Evolutionary conservation across 2,113 vertebrate genomes (phyloP).

Genomic region (Hemibagrus wyckioides): DNA sequence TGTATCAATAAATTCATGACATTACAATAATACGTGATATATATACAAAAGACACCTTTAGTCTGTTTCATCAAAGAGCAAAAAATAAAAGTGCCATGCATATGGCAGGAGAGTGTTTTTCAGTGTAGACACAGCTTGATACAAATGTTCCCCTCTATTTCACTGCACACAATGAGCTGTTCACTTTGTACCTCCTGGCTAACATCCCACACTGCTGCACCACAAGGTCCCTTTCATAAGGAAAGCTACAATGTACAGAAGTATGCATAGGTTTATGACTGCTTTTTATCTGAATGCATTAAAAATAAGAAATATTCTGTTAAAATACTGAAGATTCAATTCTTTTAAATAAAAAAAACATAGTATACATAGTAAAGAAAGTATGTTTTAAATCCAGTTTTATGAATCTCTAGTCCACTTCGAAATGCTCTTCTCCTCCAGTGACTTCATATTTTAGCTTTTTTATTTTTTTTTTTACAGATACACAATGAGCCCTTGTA

Average conservation of each 20-base stretch:
- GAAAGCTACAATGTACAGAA: not conserved
- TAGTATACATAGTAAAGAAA: not conserved
- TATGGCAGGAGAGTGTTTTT: not conserved
- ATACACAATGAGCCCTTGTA: not conserved
- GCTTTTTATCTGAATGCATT: not conserved
- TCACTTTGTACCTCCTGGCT: constrained; percentile 14
- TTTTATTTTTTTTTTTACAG: not conserved
- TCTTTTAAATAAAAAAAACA: not conserved
- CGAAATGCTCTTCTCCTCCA: not conserved
- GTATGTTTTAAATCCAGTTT: not conserved
- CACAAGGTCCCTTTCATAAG: not conserved
- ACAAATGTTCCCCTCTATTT: not conserved
- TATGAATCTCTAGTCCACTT: not conserved
- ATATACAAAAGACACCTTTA: not conserved
- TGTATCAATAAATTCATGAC: not conserved
- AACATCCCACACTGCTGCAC: not conserved
- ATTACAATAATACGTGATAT: not conserved
- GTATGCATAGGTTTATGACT: not conserved
- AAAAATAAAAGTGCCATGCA: not conserved
- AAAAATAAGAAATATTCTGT: not conserved
- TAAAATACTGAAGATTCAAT: not conserved
- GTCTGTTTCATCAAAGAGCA: not conserved
- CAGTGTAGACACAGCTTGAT: constrained; percentile 12
- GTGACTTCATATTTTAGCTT: not conserved
- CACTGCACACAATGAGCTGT: constrained; percentile 8